phyloP scores from a whole-genome alignment of 1,140 invertebrate genomes.

The Ruditapes philippinarum region DNA sequence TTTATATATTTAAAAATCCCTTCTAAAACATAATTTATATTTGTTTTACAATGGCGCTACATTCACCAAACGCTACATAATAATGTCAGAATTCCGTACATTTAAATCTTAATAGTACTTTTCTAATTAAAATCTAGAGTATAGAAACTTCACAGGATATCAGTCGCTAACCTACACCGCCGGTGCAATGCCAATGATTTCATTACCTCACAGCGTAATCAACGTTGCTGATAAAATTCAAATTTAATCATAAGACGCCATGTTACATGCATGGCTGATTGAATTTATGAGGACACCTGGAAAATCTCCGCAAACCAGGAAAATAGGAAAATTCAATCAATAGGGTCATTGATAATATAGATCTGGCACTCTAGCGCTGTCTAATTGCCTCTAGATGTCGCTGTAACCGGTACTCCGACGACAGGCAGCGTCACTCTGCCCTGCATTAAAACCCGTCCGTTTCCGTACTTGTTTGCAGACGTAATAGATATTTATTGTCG shows the following conservation, averaged over 20 bases:
- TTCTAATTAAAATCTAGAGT: background rate
- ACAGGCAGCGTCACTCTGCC: background rate
- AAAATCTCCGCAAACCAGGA: conserved; percentile 2
- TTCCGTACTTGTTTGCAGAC: background rate
- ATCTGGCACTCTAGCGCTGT: background rate
- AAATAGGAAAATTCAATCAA: conserved; percentile 15
- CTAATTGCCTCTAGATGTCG: conserved; percentile 11
- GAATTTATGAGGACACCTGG: conserved; percentile 8
- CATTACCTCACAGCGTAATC: background rate
- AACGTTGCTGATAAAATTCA: background rate
- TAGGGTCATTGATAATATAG: background rate
- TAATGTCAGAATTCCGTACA: too few species aligned
- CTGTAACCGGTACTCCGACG: background rate
- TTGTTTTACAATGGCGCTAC: too few species aligned
- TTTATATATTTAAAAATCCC: too few species aligned
- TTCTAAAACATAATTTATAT: too few species aligned
- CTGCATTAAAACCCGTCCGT: background rate
- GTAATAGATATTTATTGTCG: background rate
- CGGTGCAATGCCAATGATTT: background rate
- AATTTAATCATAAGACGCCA: conserved; percentile 8
- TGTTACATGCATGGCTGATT: background rate
- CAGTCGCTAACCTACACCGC: too few species aligned
- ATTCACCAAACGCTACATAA: too few species aligned
- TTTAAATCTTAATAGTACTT: background rate
- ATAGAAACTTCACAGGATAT: background rate